Conservation (phyloP, 1,140 invertebrate species). For the Plectrocnemia conspersa region DNA sequence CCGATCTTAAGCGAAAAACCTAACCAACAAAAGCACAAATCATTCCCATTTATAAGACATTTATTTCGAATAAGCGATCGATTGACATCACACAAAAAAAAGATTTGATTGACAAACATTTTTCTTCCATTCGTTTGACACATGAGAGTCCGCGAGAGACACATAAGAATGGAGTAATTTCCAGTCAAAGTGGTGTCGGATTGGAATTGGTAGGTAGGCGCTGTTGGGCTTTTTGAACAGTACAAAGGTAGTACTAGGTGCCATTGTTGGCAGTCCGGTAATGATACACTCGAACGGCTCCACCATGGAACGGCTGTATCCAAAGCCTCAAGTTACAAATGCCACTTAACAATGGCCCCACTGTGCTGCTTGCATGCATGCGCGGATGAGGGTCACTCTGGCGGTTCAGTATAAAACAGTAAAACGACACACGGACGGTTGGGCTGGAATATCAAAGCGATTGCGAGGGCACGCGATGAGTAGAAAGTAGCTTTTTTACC, state of each 20-base stretch:
- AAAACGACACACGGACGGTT: neutral
- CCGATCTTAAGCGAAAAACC: no score
- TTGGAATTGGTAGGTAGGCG: conserved; percentile 12
- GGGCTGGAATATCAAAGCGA: neutral
- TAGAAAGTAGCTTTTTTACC: no score
- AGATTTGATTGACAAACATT: no score
- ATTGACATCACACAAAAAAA: no score
- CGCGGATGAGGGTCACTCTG: conserved; percentile 5
- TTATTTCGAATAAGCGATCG: no score
- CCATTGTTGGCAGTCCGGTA: conserved; percentile 7
- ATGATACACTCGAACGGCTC: conserved; percentile 16
- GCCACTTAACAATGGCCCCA: conserved; percentile 29
- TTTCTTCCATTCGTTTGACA: no score
- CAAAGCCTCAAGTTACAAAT: conserved; percentile 31
- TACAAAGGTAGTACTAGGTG: conserved; percentile 6
- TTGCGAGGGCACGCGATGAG: no score
- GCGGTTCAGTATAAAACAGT: neutral
- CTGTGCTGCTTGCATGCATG: neutral
- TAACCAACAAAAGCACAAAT: no score
- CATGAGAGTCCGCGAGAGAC: no score
- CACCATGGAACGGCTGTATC: conserved; percentile 8
- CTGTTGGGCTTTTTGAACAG: neutral
- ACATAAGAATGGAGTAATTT: conserved; percentile 17
- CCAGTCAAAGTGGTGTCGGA: conserved; percentile 20
- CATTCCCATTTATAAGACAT: no score